Base-by-base conservation (phyloP, 1,140 invertebrate species). In the Halesus radiatus region DNA sequence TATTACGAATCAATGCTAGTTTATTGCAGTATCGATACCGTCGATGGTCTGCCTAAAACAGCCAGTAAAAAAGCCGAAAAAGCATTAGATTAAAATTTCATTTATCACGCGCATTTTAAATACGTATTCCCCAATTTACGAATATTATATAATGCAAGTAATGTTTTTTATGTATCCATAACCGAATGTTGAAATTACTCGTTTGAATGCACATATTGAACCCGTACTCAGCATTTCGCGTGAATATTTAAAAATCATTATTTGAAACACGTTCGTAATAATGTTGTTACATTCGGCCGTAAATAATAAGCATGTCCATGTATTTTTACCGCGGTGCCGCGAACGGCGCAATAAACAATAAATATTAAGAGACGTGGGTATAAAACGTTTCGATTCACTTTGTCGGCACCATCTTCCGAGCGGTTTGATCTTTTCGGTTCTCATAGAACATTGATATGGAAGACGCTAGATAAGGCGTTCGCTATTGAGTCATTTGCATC, bases 191-290 rank as follows among this genome's bases (percentile, higher is more conserved):
- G 10, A 45, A 10, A 13, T 45, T 3, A 32, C 32, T 32, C 1
- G 8, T 13, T 13, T 45, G 37, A 45, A 60, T 7, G 18, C 10
- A 60, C 56, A 20, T 3, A 18, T n/a, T 23, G 0, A 56, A 56
- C 23, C 3, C 56, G 56, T 8, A 23, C 56, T 13, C 10, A 13
- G 37, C 3, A 60, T 18, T 60, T 60, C 4, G 10, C 20, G 20
- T 58, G 54, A 20, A 60, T 60, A 62, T 76, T 76, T 76, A 45
- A 76, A 76, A 60, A 60, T 76, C 29, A 58, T 58, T 76, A 62
- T 76, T 76, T 62, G 56, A 76, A 76, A 76, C 74, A 76, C 56
- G 74, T 76, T 45, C 37, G 29, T 76, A 76, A 76, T 76, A 76
- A 76, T 62, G 74, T 76, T 76, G 58, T 76, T 29, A 62, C 74